Evolutionary conservation across 2,888 invertebrate genomes (phyloP).

Genomic region (Ennomos erosarius): DNA sequence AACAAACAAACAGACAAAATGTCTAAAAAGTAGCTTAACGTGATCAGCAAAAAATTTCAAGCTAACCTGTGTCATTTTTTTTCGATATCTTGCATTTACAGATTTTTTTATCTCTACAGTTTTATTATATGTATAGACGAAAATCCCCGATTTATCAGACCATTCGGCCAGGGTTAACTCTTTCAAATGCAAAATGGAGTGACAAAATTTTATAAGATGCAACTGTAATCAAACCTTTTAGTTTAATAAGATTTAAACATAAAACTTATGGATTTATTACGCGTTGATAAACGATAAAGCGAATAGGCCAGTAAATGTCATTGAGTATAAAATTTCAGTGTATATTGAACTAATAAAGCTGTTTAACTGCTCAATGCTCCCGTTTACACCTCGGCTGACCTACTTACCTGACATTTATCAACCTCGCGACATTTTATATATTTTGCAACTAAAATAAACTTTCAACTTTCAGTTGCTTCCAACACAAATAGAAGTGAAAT

Average conservation of each 20-base stretch:
- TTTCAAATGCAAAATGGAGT: too few relatives aligned
- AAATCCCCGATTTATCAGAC: too few relatives aligned
- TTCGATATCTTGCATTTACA: too few relatives aligned
- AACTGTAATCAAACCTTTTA: background rate
- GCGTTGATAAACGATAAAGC: constrained; percentile 14
- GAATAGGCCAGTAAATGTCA: constrained; percentile 31
- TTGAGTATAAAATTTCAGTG: constrained; percentile 35
- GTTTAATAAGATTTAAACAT: background rate
- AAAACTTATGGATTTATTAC: constrained; percentile 4
- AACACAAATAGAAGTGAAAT: constrained; percentile 15
- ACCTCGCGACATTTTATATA: constrained; percentile 58
- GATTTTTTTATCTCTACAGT: too few relatives aligned
- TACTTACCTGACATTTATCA: constrained; percentile 69
- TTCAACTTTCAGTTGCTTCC: constrained; percentile 20
- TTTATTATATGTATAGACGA: too few relatives aligned
- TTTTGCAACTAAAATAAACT: constrained; percentile 51
- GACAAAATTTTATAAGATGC: too few relatives aligned
- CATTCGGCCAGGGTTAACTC: too few relatives aligned
- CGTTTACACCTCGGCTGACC: constrained; percentile 65
- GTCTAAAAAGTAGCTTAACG: too few relatives aligned
- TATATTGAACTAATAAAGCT: constrained; percentile 57
- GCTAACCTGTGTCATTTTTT: too few relatives aligned
- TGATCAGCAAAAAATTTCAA: too few relatives aligned
- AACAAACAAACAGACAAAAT: too few relatives aligned
- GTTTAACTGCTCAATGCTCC: constrained; percentile 57